Evolutionary conservation across 2,113 vertebrate genomes (phyloP), one percentile per base, ranked within the genome.

Genomic region (Aphyosemion australe): DNA sequence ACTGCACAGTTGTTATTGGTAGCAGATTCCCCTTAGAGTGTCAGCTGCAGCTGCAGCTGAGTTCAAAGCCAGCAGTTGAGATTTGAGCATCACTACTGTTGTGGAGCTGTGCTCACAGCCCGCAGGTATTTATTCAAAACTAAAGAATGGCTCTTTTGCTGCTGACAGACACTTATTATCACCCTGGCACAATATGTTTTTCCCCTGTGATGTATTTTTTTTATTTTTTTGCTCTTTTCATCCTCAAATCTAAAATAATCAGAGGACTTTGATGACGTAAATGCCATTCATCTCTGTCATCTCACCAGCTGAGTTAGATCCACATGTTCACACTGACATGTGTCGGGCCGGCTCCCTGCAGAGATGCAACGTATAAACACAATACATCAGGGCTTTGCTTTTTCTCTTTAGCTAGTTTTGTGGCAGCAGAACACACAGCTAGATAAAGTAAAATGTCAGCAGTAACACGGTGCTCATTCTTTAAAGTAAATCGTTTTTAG

Each of bases 21-120:
- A n/a, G 15, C 16, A 48, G 11, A 2, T 48, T 18, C 16, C 9
- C 46, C 46, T 48, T 3, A 48, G 46, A 48, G 46, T 10, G n/a
- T 19, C 46, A 19, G 46, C n/a, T 48, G n/a, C 46, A 19, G 46
- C n/a, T 48, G n/a, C 46, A 19, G 46, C 46, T 11, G n/a, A 48
- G n/a, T 19, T 18, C 46, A 48, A 48, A 19, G 9, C 46, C n/a
- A 9, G n/a, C 46, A 48, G 10, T 48, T 42, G 10, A 11, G 11
- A 11, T 11, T 42, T 48, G 18, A 48, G n/a, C n/a, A 48, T 19
- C n/a, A 19, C n/a, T 48, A n/a, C 8, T 48, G n/a, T 11, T 19
- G 46, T 48, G n/a, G n/a, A 48, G n/a, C 46, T 48, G 46, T 48
- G n/a, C n/a, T 48, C n/a, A 42, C 41, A 18, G 46, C 46, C 46